Conservation (phyloP, 1,140 invertebrate genomes). For the Sitodiplosis mosellana region DNA sequence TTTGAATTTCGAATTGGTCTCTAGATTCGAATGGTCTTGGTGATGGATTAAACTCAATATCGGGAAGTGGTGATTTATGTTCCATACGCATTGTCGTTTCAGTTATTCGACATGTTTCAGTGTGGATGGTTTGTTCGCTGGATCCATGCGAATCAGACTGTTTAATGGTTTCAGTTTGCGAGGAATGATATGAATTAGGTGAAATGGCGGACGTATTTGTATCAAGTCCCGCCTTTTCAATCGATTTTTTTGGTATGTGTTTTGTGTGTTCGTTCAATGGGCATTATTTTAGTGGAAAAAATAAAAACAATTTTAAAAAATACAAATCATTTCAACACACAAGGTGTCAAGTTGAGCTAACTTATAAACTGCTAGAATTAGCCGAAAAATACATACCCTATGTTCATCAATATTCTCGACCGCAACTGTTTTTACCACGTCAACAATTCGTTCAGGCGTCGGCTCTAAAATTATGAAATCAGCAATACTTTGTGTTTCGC, state of each 20-base stretch:
- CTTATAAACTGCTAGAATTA: no score
- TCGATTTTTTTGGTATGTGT: no score
- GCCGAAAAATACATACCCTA: background rate
- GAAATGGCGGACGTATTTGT: background rate
- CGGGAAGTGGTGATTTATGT: constrained; percentile 12
- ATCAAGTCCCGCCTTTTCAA: background rate
- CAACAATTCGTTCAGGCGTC: constrained; percentile 43
- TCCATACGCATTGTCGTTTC: constrained; percentile 26
- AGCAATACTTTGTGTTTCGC: constrained; percentile 57
- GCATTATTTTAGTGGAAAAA: background rate
- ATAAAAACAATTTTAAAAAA: background rate
- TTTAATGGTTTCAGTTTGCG: background rate
- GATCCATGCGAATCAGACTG: constrained; percentile 16
- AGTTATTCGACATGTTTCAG: constrained; percentile 25
- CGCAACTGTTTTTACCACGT: constrained; percentile 41
- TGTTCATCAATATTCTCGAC: background rate
- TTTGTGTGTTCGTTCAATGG: background rate
- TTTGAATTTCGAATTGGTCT: constrained; percentile 10
- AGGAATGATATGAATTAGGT: background rate
- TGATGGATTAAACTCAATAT: background rate
- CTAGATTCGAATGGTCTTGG: constrained; percentile 5
- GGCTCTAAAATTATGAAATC: constrained; percentile 56
- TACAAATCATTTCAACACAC: background rate
- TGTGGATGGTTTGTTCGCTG: constrained; percentile 23
- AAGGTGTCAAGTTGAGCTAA: no score